phyloP scores from a whole-genome alignment of 2,888 invertebrate species.

The Ferrisia virgata region DNA sequence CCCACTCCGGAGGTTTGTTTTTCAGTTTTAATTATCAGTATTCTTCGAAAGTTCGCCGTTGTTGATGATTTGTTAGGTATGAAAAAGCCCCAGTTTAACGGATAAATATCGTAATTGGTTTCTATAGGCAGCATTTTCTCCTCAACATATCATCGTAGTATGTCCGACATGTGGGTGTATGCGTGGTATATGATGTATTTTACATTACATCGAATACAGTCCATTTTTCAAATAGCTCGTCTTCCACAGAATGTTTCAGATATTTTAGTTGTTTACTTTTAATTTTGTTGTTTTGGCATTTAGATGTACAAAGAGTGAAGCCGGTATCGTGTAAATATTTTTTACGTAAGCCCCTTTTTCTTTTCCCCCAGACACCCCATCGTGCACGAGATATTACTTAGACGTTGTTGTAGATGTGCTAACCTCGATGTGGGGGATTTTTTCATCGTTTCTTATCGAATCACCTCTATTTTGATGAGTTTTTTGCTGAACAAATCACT shows the following conservation, averaged over 20 bases:
- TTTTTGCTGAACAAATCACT: not conserved
- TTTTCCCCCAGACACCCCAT: not conserved
- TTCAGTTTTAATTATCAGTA: not conserved
- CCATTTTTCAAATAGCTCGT: conserved; percentile 1
- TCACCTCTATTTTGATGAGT: not conserved
- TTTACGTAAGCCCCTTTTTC: not conserved
- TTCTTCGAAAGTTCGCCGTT: not conserved
- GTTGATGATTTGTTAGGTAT: not conserved
- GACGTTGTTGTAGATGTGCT: not conserved
- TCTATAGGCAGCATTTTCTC: not conserved
- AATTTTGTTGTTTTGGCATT: conserved; percentile 1
- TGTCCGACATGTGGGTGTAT: not conserved
- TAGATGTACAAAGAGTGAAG: not conserved
- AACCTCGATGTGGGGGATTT: not conserved
- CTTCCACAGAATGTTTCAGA: conserved; percentile 3
- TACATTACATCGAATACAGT: not conserved
- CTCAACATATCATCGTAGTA: not conserved
- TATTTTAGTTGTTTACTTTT: not conserved
- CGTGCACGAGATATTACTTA: not conserved
- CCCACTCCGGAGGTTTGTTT: not conserved
- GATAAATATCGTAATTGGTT: not conserved
- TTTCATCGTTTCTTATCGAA: not conserved
- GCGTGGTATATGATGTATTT: not conserved
- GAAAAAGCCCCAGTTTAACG: not conserved
- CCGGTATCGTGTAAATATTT: conserved; percentile 3